Base-by-base conservation (phyloP, 2,888 invertebrate genomes). In the Trichopoda pennipes region DNA sequence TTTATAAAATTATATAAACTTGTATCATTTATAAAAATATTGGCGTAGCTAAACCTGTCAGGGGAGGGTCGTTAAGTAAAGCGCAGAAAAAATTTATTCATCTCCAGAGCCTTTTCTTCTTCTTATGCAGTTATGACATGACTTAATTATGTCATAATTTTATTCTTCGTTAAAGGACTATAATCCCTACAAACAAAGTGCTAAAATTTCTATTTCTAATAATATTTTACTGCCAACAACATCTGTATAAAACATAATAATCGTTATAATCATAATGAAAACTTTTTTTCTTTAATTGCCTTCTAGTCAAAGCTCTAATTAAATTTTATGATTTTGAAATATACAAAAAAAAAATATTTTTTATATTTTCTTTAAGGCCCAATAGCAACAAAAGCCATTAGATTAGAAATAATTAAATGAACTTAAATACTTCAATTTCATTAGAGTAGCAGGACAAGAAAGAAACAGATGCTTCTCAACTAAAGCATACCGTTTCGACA, bases 381-480 rank as follows among this genome's bases (percentile, higher is more conserved):
- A 17, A 44, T 21, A 51, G 4, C 19, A 60, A 61, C 60, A 55
- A 66, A 58, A 53, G 23, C 19, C 60, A 51, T 38, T 60, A 32
- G n/a, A 74, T 75, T 61, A 60, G n/a, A 75, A 53, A 42, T 55
- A 63, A 53, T 81, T 77, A 69, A 77, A 76, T 64, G 44, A 32
- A 80, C n/a, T 38, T 53, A 73, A 73, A 64, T 19, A 7, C 51
- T 58, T 51, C 44, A 72, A 64, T 38, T 64, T 70, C 63, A 56
- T 61, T 68, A 49, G 23, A 53, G 19, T 38, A 47, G 23, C 19
- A 69, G 32, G 10, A 16, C 4, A 35, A 42, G 3, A 19, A 44
- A 16, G 1, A 28, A 74, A n/a, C 58, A 76, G 75, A 64, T 60
- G 74, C 19, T 47, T 79, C 14, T 28, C 53, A 10, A 7, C 32